Evolutionary conservation across 1,140 invertebrate species (phyloP).

Genomic region (Cydia pomonella): DNA sequence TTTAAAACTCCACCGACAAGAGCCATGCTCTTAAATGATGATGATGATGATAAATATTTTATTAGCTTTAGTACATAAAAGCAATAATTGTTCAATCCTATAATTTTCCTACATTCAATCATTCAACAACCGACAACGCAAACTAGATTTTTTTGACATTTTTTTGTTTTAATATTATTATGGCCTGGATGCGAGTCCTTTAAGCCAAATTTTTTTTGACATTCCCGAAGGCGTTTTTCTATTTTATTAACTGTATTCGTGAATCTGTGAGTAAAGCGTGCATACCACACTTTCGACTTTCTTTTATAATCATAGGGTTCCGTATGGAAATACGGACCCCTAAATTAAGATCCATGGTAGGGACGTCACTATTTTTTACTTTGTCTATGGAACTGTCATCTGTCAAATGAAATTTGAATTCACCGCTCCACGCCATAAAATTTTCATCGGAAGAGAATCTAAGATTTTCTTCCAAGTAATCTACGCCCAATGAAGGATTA

Average conservation of each 20-base stretch:
- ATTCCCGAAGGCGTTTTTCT: too few relatives aligned
- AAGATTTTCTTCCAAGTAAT: conserved; percentile 37
- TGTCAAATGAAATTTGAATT: conserved; percentile 32
- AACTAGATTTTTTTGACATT: neutral
- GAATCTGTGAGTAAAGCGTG: neutral
- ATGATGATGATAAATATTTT: too few relatives aligned
- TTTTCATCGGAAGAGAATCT: conserved; percentile 34
- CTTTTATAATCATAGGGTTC: neutral
- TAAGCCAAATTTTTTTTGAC: neutral
- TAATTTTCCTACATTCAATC: neutral
- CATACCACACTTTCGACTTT: neutral
- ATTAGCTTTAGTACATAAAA: neutral
- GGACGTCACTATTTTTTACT: neutral
- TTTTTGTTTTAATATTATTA: neutral
- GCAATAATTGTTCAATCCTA: neutral
- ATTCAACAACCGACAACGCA: neutral
- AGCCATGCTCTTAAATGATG: too few relatives aligned
- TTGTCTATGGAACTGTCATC: conserved; percentile 18
- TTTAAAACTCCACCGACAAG: too few relatives aligned
- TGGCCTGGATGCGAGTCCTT: too few relatives aligned
- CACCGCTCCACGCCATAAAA: neutral
- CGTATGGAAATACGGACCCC: neutral
- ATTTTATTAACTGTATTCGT: too few relatives aligned
- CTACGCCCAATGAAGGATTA: conserved; percentile 40
- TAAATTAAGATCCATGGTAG: neutral